These are phyloP conservation scores for Boulengeromyrus knoepffleri DNA, from an alignment of 2,113 vertebrate genomes.

Conservation along the genomic window DNA sequence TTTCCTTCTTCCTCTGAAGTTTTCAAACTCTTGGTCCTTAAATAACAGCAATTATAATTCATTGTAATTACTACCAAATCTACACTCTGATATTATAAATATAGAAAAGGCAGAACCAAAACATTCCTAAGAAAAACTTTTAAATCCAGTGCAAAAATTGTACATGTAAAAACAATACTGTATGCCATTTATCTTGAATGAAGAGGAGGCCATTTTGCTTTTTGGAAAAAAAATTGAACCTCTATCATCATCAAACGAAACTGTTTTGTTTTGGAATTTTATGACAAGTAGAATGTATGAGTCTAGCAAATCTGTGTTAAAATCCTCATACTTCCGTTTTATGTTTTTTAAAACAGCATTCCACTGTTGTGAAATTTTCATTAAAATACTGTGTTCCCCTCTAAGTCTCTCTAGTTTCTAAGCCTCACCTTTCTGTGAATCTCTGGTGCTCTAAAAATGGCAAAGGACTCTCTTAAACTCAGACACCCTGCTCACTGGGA, in stretches of 20 bases:
- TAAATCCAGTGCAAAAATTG: neutral
- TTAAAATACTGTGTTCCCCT: neutral
- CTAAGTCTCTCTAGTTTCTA: neutral
- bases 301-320: neutral
- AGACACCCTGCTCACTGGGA: neutral
- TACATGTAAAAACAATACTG: neutral
- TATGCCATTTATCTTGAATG: neutral
- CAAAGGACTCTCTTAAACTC: neutral
- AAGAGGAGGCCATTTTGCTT: neutral
- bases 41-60: neutral
- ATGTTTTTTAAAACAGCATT: neutral
- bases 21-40: neutral
- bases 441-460: neutral
- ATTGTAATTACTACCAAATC: neutral
- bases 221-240: neutral
- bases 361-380: neutral
- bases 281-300: neutral
- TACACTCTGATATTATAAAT: neutral
- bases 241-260: neutral
- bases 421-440: neutral
- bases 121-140: neutral
- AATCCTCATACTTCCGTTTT: neutral
- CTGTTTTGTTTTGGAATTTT: neutral
- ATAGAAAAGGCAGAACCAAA: neutral
- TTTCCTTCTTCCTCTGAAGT: neutral